These are phyloP conservation scores for Achlya flavicornis DNA, from an alignment of 2,888 invertebrate genomes.

Conservation along the genomic window DNA sequence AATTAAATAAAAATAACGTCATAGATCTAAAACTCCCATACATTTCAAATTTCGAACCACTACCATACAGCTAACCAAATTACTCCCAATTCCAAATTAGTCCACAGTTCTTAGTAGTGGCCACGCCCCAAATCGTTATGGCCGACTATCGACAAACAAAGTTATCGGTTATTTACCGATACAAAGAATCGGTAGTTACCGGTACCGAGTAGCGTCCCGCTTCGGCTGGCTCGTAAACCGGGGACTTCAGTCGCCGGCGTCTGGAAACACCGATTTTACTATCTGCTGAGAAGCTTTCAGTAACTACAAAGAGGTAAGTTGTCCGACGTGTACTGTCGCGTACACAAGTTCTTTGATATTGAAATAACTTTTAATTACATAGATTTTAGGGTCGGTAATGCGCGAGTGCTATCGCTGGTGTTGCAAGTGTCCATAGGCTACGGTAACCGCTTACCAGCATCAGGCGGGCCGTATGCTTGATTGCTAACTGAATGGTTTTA, in stretches of 20 bases:
- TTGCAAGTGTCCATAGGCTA: no score
- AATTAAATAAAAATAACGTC: no score
- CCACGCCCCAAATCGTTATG: slow-evolving; percentile 35
- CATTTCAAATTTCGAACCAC: neutral
- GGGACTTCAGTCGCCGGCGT: slow-evolving; percentile 62
- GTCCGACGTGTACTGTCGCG: slow-evolving; percentile 29
- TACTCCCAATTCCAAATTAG: slow-evolving; percentile 13
- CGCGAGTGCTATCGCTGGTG: no score
- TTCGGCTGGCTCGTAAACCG: slow-evolving; percentile 50
- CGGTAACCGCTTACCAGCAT: no score
- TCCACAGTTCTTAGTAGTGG: slow-evolving; percentile 31
- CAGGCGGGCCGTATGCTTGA: no score
- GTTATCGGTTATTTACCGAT: slow-evolving; percentile 48
- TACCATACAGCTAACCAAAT: neutral
- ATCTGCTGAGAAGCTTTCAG: slow-evolving; percentile 62
- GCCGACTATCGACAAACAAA: slow-evolving; percentile 41
- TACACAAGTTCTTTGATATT: slow-evolving; percentile 13
- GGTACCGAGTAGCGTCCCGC: slow-evolving; percentile 49
- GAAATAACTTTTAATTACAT: no score
- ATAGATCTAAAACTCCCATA: no score
- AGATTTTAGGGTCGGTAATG: no score
- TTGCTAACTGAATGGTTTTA: no score
- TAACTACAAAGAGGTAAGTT: slow-evolving; percentile 54
- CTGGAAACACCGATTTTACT: slow-evolving; percentile 54
- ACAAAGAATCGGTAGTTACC: slow-evolving; percentile 57